Conservation (phyloP, 2,113 vertebrate species). For the Scomber colias region DNA sequence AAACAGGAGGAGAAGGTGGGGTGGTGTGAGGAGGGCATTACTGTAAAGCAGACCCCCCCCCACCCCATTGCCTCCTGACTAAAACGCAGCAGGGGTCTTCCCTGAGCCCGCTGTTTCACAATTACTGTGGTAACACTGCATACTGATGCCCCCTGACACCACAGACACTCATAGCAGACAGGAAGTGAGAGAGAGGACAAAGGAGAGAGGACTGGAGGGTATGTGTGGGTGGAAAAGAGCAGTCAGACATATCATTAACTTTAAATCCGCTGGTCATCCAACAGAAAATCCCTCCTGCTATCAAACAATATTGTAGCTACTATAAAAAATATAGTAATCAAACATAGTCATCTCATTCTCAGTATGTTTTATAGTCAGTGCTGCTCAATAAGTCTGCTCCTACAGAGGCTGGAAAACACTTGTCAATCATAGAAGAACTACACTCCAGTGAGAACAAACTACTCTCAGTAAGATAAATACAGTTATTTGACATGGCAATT, state of each 20-base stretch:
- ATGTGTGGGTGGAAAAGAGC: background rate
- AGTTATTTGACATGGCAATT: background rate
- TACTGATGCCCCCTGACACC: conserved; percentile 66
- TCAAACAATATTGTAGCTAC: background rate
- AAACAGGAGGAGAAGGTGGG: conserved; percentile 38
- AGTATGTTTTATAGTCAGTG: too few relatives aligned
- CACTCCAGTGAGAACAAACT: background rate
- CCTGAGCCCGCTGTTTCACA: conserved; percentile 64
- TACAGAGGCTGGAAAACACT: conserved; percentile 9
- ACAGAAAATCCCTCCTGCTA: conserved; percentile 19
- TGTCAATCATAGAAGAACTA: conserved; percentile 16
- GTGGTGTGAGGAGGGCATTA: conserved; percentile 44
- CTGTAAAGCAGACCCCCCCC: conserved; percentile 44
- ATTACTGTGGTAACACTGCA: conserved; percentile 69
- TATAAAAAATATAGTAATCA: conserved; percentile 24
- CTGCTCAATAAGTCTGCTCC: background rate
- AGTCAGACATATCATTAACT: conserved; percentile 43
- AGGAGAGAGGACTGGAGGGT: background rate
- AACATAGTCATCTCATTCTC: too few relatives aligned
- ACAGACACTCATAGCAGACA: conserved; percentile 40
- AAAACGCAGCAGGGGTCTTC: conserved; percentile 53
- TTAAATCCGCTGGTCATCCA: conserved; percentile 32
- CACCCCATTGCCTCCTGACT: conserved; percentile 51
- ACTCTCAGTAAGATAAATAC: background rate
- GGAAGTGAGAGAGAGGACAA: conserved; percentile 35